Percentiles rank a stretch among this genome's conserved stretches.
Evolutionary conservation across 2,797 vertebrate genomes (phyloP).

Genomic region (Coregonus sp.): DNA sequence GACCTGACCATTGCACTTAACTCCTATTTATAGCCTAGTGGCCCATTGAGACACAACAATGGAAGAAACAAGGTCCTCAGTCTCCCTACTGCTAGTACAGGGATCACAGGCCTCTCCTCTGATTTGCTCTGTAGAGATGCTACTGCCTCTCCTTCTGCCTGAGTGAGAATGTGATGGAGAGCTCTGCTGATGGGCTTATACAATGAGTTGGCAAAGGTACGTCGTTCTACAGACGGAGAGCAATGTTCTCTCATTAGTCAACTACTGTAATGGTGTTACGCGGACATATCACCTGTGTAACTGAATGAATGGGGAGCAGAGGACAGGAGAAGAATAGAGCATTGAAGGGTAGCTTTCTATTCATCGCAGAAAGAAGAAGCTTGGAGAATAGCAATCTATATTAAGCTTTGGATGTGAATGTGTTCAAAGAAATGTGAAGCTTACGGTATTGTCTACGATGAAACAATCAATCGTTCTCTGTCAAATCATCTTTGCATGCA

Average conservation of each 20-base stretch:
- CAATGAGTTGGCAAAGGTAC: conserved; percentile 49
- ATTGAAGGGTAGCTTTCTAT: conserved; percentile 15
- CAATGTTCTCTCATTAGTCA: conserved; percentile 52
- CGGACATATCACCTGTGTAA: conserved; percentile 50
- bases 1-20: no score
- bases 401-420: conserved; percentile 50
- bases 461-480: conserved; percentile 37
- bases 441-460: conserved; percentile 44
- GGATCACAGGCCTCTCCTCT: no score
- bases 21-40: no score
- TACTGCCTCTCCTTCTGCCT: conserved; percentile 42
- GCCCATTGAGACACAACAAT: no score
- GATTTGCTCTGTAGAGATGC: conserved; percentile 21
- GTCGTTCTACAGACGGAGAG: conserved; percentile 53
- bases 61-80: no score
- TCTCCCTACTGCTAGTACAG: no score
- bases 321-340: conserved; percentile 54
- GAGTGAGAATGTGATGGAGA: conserved; percentile 53
- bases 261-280: conserved; percentile 37
- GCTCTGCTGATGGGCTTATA: conserved; percentile 42
- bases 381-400: conserved; percentile 27
- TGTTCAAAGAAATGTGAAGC: conserved; percentile 50
- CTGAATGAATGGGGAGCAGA: conserved; percentile 43
- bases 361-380: conserved; percentile 28
- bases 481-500: conserved; percentile 18